Base-by-base conservation (phyloP, 2,888 invertebrate genomes). In the Diogma glabrata region DNA sequence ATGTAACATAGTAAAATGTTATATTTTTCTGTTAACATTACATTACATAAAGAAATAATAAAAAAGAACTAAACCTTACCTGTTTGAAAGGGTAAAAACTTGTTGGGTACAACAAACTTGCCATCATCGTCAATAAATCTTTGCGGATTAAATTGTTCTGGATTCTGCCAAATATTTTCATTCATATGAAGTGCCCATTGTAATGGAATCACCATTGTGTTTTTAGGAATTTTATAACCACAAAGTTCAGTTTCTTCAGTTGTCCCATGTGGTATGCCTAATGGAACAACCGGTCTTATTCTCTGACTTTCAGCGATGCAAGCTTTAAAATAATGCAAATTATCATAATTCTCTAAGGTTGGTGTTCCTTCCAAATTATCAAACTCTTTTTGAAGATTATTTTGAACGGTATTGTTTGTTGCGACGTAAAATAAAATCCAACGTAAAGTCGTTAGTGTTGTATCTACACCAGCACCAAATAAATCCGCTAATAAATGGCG, bases 381-480 rank as follows among this genome's bases (percentile, higher is more conserved):
- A 17, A 28, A 9, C 26, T 38, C 33, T 47, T 72, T 65, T 4
- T 77, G 74, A n/a, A 83, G 67, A 55, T 71, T 67, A 53, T 74
- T 72, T 78, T 87, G 74, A 26, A 72, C 76, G 1, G 77, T 71
- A 2, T 77, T 79, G 67, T 86, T 66, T 36, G 76, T 69, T 1
- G 87, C 84, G 76, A 92, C 76, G 57, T 80, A 87, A 16, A 91
- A 71, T 14, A 91, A 66, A 60, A 86, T 82, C 92, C 92, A 92
- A 24, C 85, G 75, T 24, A 91, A 62, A 0, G 89, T 87, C 0
- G 84, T 79, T 51, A 87, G 69, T 0, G 88, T 84, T 0, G 92
- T 91, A 60, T 92, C 92, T 49, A 88, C 75, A 4, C 89, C 88
- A 12, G 91, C 91, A 1, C 90, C 89, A 62, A 87, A 87, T 62